Conservation (phyloP, 2,113 vertebrate species). For the Bufo bufo region DNA sequence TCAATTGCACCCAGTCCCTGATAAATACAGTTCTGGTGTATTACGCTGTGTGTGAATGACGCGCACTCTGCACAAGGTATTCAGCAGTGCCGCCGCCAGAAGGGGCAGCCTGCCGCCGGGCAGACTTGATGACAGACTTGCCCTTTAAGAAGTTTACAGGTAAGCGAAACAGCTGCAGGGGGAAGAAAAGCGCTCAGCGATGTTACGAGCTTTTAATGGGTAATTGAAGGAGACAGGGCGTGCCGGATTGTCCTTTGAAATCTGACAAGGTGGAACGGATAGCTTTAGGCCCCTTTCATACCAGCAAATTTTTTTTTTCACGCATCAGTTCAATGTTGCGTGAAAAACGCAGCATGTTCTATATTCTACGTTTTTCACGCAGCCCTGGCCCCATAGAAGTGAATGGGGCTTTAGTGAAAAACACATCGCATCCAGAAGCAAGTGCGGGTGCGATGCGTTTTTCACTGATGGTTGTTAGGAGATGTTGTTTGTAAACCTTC, state of each 20-base stretch:
- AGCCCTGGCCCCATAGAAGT: no score
- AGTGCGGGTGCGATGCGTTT: no score
- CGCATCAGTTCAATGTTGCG: no score
- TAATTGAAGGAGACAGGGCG: slow-evolving; percentile 8
- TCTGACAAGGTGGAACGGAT: slow-evolving; percentile 41
- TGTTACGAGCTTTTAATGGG: background rate
- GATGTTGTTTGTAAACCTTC: no score
- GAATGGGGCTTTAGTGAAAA: no score
- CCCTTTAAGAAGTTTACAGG: slow-evolving; percentile 4
- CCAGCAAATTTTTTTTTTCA: no score
- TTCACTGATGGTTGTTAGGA: no score
- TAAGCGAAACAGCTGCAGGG: background rate
- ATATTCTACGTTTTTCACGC: no score
- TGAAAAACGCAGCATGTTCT: no score
- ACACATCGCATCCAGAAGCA: no score
- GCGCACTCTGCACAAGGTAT: background rate
- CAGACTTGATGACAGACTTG: background rate
- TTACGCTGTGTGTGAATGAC: background rate
- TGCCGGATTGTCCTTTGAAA: slow-evolving; percentile 1
- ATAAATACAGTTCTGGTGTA: slow-evolving; percentile 51
- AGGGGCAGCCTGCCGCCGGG: background rate
- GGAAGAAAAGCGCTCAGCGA: background rate
- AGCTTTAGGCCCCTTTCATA: background rate
- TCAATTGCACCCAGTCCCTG: slow-evolving; percentile 50
- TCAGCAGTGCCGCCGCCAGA: background rate